Base-by-base conservation (phyloP, 2,888 invertebrate genomes). In the Acronicta alni region DNA sequence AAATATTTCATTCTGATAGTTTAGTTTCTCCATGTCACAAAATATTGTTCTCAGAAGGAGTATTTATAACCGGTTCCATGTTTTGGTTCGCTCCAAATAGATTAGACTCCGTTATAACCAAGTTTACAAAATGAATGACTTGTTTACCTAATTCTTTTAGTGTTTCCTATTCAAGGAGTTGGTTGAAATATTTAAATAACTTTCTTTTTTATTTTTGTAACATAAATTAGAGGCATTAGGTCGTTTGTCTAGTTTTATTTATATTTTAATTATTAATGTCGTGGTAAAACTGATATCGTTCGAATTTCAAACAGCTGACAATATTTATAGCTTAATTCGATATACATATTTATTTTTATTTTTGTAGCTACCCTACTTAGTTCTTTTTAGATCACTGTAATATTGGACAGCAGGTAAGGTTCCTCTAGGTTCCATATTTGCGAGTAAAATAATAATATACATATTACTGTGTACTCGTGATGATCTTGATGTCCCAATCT, bases 41-140 rank as follows among this genome's bases (percentile, higher is more conserved):
- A 55, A 42, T 47, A 26, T 48, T 32, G 63, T 58, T 70, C 60
- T 35, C 35, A n/a, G 7, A 35, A 35, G 35, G 35, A 35, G 35
- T 77, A 70, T 72, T 74, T 75, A 45, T 61, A 72, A 67, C 62
- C n/a, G 32, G 57, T 68, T 52, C 57, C 57, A 65, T 67, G 69
- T 77, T 72, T 64, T 67, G 58, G 39, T 58, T 51, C 57, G 57
- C 64, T 39, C 59, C 45, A 68, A 77, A 77, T 72, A 77, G 70
- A 77, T 67, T 65, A 61, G 10, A 60, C 55, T 56, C 52, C 53
- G 30, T 57, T 61, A 46, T 53, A 17, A 63, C 55, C 51, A 69
- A 64, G 49, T 64, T 67, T 57, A 67, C 64, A 60, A 45, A 63
- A 72, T 65, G 63, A 72, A 64, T 69, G 67, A 64, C 48, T 64